Base-by-base conservation (phyloP, 2,797 vertebrate species). In the Danio kyathit region DNA sequence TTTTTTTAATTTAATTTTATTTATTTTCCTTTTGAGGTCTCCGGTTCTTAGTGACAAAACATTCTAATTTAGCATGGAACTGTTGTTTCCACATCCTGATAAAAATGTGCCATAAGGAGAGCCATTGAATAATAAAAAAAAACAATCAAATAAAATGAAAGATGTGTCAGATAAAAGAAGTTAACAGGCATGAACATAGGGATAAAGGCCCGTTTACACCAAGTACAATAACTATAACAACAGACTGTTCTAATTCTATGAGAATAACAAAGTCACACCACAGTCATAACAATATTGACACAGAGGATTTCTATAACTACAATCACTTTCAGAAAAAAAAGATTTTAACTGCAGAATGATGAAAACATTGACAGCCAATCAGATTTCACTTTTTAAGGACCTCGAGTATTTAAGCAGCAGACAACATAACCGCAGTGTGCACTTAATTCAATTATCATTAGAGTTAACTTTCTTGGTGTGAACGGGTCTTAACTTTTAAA, bases 401-500 rank as follows among this genome's bases (percentile, higher is more conserved):
- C 38, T 63, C n/a, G 38, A 64, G 61, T 5, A 38, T 16, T 69
- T 67, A 29, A 11, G 48, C 1, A 0, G 16, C 48, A 70, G 49
- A 12, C 0, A 6, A 41, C 5, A 66, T 11, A 51, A 51, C 21
- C 38, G 13, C 46, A 51, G 21, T 0, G 0, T 14, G 38, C 0
- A 4, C 29, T 40, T 40, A 40, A 38, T 6, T 51, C 16, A 54
- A 52, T 41, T 71, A 71, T 41, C 38, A 4, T 71, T 71, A 74
- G 52, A 59, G 17, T 74, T 41, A 56, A 13, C 38, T 17, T 9
- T 71, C 29, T 43, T 71, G 49, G 69, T 43, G 51, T 56, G 51
- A 71, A 71, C 38, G 16, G 63, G 52, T 21, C 51, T 70, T 38
- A 38, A 74, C 9, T 48, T 82, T 91, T 84, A 87, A 85, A 49